Conservation (phyloP, 2,797 vertebrate species). For the Xenopus petersii region DNA sequence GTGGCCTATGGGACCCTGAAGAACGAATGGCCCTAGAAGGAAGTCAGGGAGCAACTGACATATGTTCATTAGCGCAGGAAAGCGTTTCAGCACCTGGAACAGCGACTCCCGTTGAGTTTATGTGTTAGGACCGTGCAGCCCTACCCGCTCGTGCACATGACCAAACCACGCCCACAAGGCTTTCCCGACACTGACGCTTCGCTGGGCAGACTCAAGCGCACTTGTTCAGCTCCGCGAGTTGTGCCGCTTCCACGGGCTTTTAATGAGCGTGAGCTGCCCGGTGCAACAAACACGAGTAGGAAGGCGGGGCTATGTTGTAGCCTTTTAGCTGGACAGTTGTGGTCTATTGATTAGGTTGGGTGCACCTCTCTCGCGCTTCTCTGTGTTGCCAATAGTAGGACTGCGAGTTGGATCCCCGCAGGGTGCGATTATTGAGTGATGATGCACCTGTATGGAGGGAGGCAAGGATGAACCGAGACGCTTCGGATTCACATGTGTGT, state of each 20-base stretch:
- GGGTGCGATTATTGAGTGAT: not conserved
- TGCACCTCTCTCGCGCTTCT: not conserved
- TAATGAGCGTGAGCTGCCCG: slow-evolving; percentile 2
- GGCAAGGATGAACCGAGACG: slow-evolving; percentile 29
- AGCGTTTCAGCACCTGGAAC: not conserved
- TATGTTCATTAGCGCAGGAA: too few relatives aligned
- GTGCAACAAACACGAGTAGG: not conserved
- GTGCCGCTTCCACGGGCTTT: not conserved
- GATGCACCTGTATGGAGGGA: slow-evolving; percentile 36
- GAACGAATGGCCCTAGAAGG: too few relatives aligned
- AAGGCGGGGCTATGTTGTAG: too few relatives aligned
- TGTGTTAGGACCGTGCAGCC: not conserved
- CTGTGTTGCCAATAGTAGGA: not conserved
- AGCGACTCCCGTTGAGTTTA: not conserved
- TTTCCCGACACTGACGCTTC: not conserved
- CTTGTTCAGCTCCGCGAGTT: not conserved
- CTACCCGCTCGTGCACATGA: not conserved
- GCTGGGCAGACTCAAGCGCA: not conserved
- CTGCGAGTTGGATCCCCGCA: not conserved
- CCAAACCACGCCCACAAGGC: not conserved
- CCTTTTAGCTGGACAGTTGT: too few relatives aligned
- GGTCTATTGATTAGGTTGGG: not conserved
- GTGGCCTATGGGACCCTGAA: too few relatives aligned
- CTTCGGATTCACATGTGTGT: not conserved
- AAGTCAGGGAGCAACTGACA: too few relatives aligned